Evolutionary conservation across 2,888 invertebrate species (phyloP), one percentile per base, ranked within the genome.

Genomic region (Cephus pulcher): DNA sequence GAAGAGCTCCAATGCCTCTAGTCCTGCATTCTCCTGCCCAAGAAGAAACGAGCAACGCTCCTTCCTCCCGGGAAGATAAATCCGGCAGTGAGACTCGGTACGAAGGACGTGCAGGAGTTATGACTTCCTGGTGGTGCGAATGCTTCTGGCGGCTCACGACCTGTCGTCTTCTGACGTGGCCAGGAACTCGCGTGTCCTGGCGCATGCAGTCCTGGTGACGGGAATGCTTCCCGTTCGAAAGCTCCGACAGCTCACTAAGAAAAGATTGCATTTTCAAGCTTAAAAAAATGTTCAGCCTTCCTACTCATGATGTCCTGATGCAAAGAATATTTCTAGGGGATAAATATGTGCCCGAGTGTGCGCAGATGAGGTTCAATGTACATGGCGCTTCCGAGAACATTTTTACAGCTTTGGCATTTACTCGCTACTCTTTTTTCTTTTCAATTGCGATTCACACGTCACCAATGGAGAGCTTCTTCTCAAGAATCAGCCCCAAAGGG

Each of bases 91-190:
- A 40, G 32, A 35, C 40, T 74, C 70, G 33, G 33, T 33, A 40
- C 73, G 75, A 78, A 76, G 30, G 56, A 81, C 79, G 76, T 82
- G 75, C 34, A 70, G 56, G 79, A 85, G 83, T 90, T 86, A 88
- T 90, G 85, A 77, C 82, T 82, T 86, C 90, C 90, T 90, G 90
- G 83, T 90, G 84, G 78, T 34, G 83, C 80, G 86, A 89, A 90
- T 90, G 89, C 89, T 90, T 89, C 88, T 88, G 88, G 87, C 89
- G 87, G 84, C 83, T 88, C 69, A 56, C 35, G 32, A 12, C 35
- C 33, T 70, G 56, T 23, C 15, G 30, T 83, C 80, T 56, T 33
- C 15, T n/a, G 69, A 75, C 73, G 75, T 78, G 85, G 30, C 32
- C 15, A 70, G 33, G 33, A 70, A 70, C 70, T 40, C 40, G 40